phyloP scores from a whole-genome alignment of 1,140 invertebrate species.

The Plutomurus gul region DNA sequence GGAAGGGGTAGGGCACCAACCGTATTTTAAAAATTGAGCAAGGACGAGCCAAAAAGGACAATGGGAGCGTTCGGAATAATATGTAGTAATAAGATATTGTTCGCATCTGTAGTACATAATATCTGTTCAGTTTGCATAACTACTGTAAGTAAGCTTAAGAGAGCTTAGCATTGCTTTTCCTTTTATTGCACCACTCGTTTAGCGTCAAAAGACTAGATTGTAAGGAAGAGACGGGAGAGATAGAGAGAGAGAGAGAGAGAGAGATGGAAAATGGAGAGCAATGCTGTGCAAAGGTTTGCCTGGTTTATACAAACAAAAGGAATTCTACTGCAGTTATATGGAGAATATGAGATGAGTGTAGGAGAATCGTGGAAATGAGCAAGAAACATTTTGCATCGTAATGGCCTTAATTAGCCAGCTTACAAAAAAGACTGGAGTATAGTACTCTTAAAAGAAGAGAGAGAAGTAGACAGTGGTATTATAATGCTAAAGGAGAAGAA shows the following conservation, averaged over 20 bases:
- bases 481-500: slow-evolving; percentile 10
- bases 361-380: slow-evolving; percentile 37
- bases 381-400: slow-evolving; percentile 50
- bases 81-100: neutral
- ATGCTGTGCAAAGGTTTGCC: neutral
- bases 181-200: neutral
- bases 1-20: neutral
- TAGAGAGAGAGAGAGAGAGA: neutral
- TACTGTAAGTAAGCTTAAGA: neutral
- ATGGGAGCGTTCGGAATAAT: neutral
- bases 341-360: slow-evolving; percentile 22
- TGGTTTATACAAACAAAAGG: neutral
- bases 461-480: neutral
- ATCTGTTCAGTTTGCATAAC: neutral
- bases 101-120: neutral
- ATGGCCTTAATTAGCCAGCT: slow-evolving; percentile 47
- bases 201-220: too few relatives aligned
- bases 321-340: neutral
- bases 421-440: neutral
- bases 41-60: neutral
- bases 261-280: neutral
- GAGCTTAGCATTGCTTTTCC: neutral
- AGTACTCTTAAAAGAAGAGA: neutral
- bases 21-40: neutral
- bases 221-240: too few relatives aligned